Conservation (phyloP, 2,888 invertebrate species). For the Mechanitis mazaeus region DNA sequence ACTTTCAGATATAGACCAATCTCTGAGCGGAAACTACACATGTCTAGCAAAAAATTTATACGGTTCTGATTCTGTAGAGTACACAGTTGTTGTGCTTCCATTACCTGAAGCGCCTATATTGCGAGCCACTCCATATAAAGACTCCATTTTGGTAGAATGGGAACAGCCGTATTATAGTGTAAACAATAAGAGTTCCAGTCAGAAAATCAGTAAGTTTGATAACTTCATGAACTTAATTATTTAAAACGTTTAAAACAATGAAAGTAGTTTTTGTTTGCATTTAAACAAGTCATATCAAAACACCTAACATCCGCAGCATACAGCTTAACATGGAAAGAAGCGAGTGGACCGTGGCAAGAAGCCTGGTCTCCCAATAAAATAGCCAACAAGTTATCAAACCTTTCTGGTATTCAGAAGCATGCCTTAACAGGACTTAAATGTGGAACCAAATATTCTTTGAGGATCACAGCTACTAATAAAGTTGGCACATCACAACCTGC, state of each 20-base stretch:
- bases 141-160: constrained; percentile 79
- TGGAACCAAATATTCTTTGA: constrained; percentile 88
- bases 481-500: constrained; percentile 87
- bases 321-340: constrained; percentile 71
- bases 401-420: constrained; percentile 78
- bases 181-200: constrained; percentile 49
- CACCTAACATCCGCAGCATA: constrained; percentile 51
- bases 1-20: constrained; percentile 65
- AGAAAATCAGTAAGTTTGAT: constrained; percentile 60
- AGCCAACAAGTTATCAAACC: constrained; percentile 73
- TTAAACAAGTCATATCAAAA: background rate
- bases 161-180: constrained; percentile 74
- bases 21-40: constrained; percentile 86
- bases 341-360: constrained; percentile 72
- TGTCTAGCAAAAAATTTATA: constrained; percentile 89
- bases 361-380: constrained; percentile 67
- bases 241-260: too few species aligned
- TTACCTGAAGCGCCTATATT: constrained; percentile 84
- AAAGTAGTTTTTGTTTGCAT: too few species aligned
- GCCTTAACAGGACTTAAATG: constrained; percentile 84
- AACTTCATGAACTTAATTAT: background rate
- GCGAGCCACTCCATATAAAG: constrained; percentile 70
- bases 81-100: constrained; percentile 85
- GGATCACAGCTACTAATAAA: constrained; percentile 87
- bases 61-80: constrained; percentile 89